Conservation (phyloP, 2,797 vertebrate genomes). For the Pogonophryne albipinna region DNA sequence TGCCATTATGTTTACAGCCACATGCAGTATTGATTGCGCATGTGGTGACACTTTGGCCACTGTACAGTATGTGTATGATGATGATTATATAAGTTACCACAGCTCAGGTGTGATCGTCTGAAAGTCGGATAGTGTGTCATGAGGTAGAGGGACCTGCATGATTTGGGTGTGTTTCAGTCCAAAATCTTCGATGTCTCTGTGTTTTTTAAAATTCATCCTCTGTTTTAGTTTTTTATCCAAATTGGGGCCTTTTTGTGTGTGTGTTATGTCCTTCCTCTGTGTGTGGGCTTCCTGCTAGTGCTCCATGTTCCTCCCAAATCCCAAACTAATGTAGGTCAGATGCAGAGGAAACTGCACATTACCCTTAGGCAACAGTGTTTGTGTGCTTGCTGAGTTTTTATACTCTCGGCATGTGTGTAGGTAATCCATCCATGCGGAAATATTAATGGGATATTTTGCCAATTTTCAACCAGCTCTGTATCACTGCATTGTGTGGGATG, state of each 20-base stretch:
- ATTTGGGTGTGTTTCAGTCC: not conserved
- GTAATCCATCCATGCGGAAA: not conserved
- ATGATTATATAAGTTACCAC: not conserved
- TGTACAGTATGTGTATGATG: not conserved
- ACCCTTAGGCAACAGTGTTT: not conserved
- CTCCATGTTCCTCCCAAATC: constrained; percentile 22
- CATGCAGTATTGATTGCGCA: not conserved
- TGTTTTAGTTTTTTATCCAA: not conserved
- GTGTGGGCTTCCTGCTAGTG: not conserved
- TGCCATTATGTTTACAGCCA: not conserved
- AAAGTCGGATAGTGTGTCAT: not conserved
- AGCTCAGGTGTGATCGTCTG: not conserved
- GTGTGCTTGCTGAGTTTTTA: not conserved
- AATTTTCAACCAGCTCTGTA: too few species aligned
- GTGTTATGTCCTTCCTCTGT: not conserved
- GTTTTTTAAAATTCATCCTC: not conserved
- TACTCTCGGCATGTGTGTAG: not conserved
- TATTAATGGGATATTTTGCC: too few species aligned
- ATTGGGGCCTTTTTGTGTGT: not conserved
- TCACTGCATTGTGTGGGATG: too few species aligned
- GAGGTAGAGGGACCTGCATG: not conserved
- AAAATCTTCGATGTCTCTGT: accelerated
- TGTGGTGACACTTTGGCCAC: not conserved
- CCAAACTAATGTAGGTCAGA: constrained; percentile 23
- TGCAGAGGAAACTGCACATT: constrained; percentile 8